phyloP scores from a whole-genome alignment of 2,888 invertebrate genomes.

The Acrocyrtus sp. region DNA sequence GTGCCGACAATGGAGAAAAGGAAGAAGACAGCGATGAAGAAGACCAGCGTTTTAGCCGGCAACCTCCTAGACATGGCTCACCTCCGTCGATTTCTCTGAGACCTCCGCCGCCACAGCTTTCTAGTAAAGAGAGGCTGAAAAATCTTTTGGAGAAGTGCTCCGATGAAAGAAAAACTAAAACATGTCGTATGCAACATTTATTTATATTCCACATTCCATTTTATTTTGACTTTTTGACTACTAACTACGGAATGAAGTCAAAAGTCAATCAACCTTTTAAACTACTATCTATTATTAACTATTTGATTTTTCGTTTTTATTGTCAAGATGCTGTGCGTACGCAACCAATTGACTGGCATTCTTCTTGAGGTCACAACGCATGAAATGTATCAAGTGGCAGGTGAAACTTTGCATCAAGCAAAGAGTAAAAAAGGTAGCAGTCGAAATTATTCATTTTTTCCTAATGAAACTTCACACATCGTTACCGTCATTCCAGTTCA shows the following conservation, averaged over 20 bases:
- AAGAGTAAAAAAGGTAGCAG: conserved; percentile 76
- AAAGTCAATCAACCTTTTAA: too few species aligned
- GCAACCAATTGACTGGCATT: conserved; percentile 93
- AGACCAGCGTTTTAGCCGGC: neutral
- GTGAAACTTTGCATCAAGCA: conserved; percentile 84
- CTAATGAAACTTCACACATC: too few species aligned
- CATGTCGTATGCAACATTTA: conserved; percentile 24
- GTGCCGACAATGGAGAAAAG: conserved; percentile 27
- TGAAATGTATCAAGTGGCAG: conserved; percentile 85
- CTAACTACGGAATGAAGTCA: too few species aligned
- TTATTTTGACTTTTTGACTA: neutral
- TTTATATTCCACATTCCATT: neutral
- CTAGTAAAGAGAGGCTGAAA: conserved; percentile 14
- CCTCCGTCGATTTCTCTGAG: neutral
- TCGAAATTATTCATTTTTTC: conserved; percentile 3
- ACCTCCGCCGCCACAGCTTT: conserved; percentile 7
- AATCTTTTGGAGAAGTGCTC: conserved; percentile 18
- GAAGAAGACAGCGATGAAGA: conserved; percentile 4
- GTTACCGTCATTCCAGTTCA: too few species aligned
- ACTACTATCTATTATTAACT: neutral
- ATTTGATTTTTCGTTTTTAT: neutral
- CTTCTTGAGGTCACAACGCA: conserved; percentile 92
- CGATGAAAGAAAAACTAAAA: conserved; percentile 37
- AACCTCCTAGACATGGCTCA: neutral
- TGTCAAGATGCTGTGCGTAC: conserved; percentile 92